Evolutionary conservation across 2,113 vertebrate genomes (phyloP).

Genomic region (Pica pica): DNA sequence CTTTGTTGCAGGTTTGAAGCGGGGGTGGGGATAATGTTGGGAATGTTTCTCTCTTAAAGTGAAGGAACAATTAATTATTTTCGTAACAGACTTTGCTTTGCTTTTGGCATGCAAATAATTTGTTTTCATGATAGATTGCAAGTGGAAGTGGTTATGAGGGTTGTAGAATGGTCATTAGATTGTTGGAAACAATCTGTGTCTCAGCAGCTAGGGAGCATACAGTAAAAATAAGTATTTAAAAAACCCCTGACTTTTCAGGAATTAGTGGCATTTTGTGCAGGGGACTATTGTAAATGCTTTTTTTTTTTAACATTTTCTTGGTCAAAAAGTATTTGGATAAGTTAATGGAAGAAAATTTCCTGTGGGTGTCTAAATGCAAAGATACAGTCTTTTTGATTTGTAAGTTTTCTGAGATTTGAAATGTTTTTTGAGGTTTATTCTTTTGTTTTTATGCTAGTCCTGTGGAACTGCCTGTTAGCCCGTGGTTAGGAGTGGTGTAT

Average conservation of each 20-base stretch:
- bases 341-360: neutral
- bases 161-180: neutral
- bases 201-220: neutral
- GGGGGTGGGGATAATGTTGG: neutral
- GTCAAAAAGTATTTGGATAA: neutral
- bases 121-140: neutral
- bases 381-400: neutral
- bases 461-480: neutral
- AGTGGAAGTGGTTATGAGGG: neutral
- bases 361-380: neutral
- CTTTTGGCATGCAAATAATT: neutral
- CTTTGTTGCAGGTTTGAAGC: neutral
- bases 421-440: neutral
- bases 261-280: neutral
- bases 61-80: neutral
- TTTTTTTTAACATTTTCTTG: neutral
- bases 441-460: neutral
- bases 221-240: neutral
- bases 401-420: neutral
- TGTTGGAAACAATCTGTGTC: neutral
- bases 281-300: neutral
- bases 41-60: neutral
- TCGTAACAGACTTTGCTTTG: neutral
- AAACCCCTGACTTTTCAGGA: neutral
- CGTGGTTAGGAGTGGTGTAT: fast-evolving